Conservation (phyloP, 2,797 vertebrate species). For the Adrianichthys oophorus region DNA sequence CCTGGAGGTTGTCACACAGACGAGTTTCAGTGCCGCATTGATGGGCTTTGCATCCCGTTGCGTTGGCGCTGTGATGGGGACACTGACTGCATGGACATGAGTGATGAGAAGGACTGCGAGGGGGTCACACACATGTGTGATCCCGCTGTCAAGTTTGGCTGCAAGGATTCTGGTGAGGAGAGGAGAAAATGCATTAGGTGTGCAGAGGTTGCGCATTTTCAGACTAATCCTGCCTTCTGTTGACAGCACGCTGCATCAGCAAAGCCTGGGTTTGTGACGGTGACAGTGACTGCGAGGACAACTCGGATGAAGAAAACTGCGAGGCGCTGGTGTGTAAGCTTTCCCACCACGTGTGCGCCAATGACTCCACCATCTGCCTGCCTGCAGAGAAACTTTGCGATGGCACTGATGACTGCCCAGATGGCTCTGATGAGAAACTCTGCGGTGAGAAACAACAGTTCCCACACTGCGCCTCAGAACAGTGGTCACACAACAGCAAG, state of each 20-base stretch:
- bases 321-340: constrained; percentile 93
- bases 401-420: constrained; percentile 87
- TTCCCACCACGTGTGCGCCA: constrained; percentile 93
- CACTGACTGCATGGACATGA: constrained; percentile 97
- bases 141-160: constrained; percentile 94
- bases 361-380: constrained; percentile 91
- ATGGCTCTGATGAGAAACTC: constrained; percentile 93
- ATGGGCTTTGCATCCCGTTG: constrained; percentile 92
- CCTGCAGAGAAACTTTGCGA: constrained; percentile 92
- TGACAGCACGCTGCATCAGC: constrained; percentile 91
- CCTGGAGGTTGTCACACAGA: constrained; percentile 93
- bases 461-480: constrained; percentile 13
- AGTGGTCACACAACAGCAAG: constrained; percentile 3
- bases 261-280: constrained; percentile 98
- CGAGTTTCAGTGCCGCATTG: constrained; percentile 95
- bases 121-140: constrained; percentile 94
- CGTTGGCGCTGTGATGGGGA: constrained; percentile 96
- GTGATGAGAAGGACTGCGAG: constrained; percentile 95
- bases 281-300: constrained; percentile 96
- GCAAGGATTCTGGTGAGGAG: constrained; percentile 89
- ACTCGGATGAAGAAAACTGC: constrained; percentile 95
- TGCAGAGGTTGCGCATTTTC: not conserved
- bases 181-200: not conserved
- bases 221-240: constrained; percentile 12
- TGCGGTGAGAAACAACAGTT: constrained; percentile 80